Evolutionary conservation across 1,140 invertebrate species (phyloP).

Genomic region (Lysiphlebus fabarum): DNA sequence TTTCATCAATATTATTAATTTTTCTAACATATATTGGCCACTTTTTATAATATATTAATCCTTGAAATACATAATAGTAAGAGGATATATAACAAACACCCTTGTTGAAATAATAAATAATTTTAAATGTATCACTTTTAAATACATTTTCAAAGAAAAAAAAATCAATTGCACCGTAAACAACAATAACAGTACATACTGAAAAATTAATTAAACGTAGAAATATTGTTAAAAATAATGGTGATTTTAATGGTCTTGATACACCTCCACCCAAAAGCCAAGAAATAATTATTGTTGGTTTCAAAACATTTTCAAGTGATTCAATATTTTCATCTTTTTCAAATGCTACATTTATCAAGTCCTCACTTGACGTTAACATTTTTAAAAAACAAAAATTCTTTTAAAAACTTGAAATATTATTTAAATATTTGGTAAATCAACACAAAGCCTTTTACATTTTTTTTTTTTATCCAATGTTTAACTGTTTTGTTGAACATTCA

Average conservation of each 20-base stretch:
- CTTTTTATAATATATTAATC: constrained; percentile 31
- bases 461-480: too few species aligned
- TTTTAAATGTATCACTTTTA: constrained; percentile 38
- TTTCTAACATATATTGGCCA: constrained; percentile 35
- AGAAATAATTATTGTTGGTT: constrained; percentile 29
- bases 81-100: constrained; percentile 33
- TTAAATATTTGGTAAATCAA: too few species aligned
- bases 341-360: constrained; percentile 29
- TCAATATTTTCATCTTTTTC: constrained; percentile 19
- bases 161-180: constrained; percentile 36
- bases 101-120: constrained; percentile 41
- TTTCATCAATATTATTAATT: constrained; percentile 29
- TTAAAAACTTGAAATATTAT: too few species aligned
- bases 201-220: constrained; percentile 32
- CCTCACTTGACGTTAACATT: constrained; percentile 26
- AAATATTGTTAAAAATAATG: constrained; percentile 27
- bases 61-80: constrained; percentile 38
- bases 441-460: too few species aligned
- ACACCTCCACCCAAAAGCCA: constrained; percentile 37
- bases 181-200: constrained; percentile 36
- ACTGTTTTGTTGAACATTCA: too few species aligned
- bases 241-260: constrained; percentile 23
- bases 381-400: too few species aligned
- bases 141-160: constrained; percentile 34
- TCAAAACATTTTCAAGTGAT: constrained; percentile 27